phyloP scores from a whole-genome alignment of 2,797 vertebrate species.

The Bovichtus diacanthus region DNA sequence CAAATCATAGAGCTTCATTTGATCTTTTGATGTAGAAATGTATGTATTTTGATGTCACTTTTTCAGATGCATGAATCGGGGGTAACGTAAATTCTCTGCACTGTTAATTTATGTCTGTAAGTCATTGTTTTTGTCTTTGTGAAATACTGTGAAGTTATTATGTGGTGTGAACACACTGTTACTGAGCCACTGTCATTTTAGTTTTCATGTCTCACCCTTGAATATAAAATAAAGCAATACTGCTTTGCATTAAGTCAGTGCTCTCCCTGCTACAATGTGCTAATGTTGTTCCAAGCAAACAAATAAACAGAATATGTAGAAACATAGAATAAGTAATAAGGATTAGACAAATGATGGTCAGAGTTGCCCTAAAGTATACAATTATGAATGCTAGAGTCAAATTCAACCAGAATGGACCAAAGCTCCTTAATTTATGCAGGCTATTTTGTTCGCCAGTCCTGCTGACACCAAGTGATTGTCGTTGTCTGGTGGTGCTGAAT shows the following conservation, averaged over 20 bases:
- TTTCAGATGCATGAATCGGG: conserved; percentile 46
- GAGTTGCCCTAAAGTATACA: neutral
- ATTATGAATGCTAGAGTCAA: neutral
- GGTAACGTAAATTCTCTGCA: conserved; percentile 45
- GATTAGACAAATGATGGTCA: neutral
- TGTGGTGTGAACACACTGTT: conserved; percentile 48
- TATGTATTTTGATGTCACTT: conserved; percentile 29
- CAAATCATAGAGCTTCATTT: conserved; percentile 30
- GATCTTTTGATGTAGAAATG: conserved; percentile 49
- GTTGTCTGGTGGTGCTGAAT: conserved; percentile 74
- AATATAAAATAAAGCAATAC: conserved; percentile 76
- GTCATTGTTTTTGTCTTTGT: conserved; percentile 41
- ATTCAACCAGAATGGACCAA: neutral
- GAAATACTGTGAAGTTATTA: conserved; percentile 59
- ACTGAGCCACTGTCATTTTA: conserved; percentile 38
- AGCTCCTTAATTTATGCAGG: conserved; percentile 5
- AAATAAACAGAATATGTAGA: neutral
- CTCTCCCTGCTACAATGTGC: neutral
- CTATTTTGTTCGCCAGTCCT: conserved; percentile 36
- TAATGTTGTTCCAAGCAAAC: neutral
- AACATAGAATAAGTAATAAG: too few species aligned
- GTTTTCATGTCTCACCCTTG: conserved; percentile 34
- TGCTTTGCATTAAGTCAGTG: conserved; percentile 18
- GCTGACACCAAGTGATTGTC: conserved; percentile 66
- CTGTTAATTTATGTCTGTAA: conserved; percentile 40